phyloP scores from a whole-genome alignment of 2,113 vertebrate species.

The Zonotrichia leucophrys region DNA sequence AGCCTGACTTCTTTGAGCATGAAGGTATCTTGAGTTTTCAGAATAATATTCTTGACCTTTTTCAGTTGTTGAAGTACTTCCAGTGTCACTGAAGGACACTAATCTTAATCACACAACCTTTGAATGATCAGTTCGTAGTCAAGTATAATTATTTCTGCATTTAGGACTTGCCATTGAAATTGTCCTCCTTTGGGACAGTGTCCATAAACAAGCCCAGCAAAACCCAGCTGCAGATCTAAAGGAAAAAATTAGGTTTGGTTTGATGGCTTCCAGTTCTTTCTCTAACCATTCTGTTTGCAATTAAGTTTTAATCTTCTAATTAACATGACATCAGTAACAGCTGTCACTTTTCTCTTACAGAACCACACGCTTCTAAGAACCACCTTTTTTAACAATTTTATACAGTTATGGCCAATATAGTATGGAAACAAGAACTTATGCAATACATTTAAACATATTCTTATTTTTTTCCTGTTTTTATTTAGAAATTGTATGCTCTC shows the following conservation, averaged over 20 bases:
- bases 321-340: background rate
- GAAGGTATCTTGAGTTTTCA: background rate
- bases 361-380: background rate
- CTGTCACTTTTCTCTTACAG: background rate
- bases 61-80: background rate
- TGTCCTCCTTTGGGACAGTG: background rate
- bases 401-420: background rate
- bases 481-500: conserved; percentile 51
- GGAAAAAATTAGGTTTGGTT: background rate
- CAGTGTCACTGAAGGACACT: background rate
- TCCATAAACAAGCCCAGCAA: background rate
- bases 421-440: background rate
- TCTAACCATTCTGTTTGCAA: background rate
- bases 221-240: background rate
- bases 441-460: background rate
- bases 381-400: background rate
- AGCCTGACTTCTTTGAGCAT: background rate
- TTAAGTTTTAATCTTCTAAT: background rate
- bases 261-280: background rate
- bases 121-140: background rate
- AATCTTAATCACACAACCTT: background rate
- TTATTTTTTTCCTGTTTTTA: background rate
- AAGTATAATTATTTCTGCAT: background rate
- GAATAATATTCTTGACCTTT: background rate
- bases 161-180: background rate